Base-by-base conservation (phyloP, 2,113 vertebrate genomes). In the Baryphthengus martii region DNA sequence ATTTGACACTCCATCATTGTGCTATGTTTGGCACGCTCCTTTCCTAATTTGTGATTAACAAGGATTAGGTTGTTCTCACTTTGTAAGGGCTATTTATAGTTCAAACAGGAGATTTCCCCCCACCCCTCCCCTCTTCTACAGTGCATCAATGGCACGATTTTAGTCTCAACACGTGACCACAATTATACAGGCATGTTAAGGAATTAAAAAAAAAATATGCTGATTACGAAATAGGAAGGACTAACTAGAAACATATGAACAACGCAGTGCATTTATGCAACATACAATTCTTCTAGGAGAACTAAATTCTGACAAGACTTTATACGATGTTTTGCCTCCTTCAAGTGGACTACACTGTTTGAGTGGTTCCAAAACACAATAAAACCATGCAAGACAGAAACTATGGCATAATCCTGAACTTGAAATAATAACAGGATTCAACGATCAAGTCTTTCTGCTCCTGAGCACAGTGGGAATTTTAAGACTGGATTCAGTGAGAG, bases 11-110 rank as follows among this genome's bases (percentile, higher is more conserved):
- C 49, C 61, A 77, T 7, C 23, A 0, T n/a, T 33, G 29, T 75
- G 42, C 91, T 83, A 66, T 85, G 92, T 96, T 93, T 94, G 96
- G 91, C 88, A 75, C 7, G 2, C 74, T 95, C 72, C 16, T 26
- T 26, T 88, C 45, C 80, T 89, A 53, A 85, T 78, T 80, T 66
- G 56, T 70, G 61, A 97, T 96, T 95, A 97, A 97, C 95, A 97
- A 95, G 85, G 90, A 88, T 96, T 91, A 95, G 89, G 91, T 89
- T 96, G 97, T 97, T 97, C 95, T 94, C 89, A 95, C 94, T 92
- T 95, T 91, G 93, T 95, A 96, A 94, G 76, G 78, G 62, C 67
- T 94, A 95, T 92, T 95, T 95, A 91, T 80, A 81, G 82, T 42
- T 88, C 89, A 86, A 86, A 68, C 23, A 45, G n/a, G 78, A 93